Base-by-base conservation (phyloP, 2,113 vertebrate species). In the Gallinago media region DNA sequence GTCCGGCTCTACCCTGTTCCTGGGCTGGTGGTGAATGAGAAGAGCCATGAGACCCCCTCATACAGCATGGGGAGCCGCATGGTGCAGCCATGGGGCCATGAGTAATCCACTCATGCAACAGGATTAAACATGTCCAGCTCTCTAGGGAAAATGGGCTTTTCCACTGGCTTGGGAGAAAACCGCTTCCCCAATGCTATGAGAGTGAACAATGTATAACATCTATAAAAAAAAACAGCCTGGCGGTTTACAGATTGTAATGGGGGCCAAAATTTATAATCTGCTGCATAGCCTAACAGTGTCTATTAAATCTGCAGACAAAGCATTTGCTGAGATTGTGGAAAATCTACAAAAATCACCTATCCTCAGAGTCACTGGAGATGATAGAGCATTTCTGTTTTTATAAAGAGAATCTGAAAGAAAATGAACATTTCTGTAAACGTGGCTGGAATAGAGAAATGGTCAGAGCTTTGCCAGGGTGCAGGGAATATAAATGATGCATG, bases 401-500 rank as follows among this genome's bases (percentile, higher is more conserved):
- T 86, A 95, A 95, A 94, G 56, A 75, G 88, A 94, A 87, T 75
- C 82, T 89, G 86, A 93, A 91, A 94, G 88, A 96, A 97, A 96
- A 96, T 91, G 65, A 94, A 85, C 70, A 96, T 84, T 96, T 97
- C 91, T 94, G 83, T 84, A 94, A 94, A 92, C 49, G 44, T 94
- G 96, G 44, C 61, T 92, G 76, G 94, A 94, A 96, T 96, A 79
- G 29, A 85, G 80, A 96, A 92, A 78, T 85, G 70, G 66, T 42
- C 94, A 66, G 86, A 87, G 86, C 70, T 91, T 81, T 92, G 52
- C 88, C 36, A 86, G 68, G 86, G 61, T 89, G 56, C 65, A 91
- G 83, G 70, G 88, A 78, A 71, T 87, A 95, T 93, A 95, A 97
- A 96, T 91, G 92, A 96, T 92, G 73, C 88, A 94, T 94, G 91